Conservation (phyloP, 2,888 invertebrate species). For the Cryptops parisi region DNA sequence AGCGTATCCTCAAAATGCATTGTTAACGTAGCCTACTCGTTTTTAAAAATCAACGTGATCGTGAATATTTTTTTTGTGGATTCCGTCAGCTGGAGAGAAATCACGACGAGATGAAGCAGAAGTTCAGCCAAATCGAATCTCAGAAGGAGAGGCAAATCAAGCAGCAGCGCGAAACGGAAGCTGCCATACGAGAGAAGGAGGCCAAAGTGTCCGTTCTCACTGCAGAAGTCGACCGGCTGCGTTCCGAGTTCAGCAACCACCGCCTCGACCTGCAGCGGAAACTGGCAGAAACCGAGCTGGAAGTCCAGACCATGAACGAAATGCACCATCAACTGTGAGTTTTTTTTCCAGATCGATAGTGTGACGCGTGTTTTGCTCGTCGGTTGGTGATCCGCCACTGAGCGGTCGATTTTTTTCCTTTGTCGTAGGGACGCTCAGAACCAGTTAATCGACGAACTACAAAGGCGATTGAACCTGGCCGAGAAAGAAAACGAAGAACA, state of each 20-base stretch:
- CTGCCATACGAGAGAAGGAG: slow-evolving; percentile 18
- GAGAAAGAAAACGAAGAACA: slow-evolving; percentile 15
- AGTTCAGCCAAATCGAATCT: slow-evolving; percentile 15
- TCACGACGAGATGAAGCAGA: slow-evolving; percentile 22
- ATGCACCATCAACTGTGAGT: slow-evolving; percentile 20
- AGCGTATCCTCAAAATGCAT: too few relatives aligned
- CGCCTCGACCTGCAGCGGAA: slow-evolving; percentile 20
- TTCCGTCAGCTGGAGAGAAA: slow-evolving; percentile 20
- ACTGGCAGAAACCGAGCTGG: slow-evolving; percentile 20
- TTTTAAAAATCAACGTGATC: too few relatives aligned
- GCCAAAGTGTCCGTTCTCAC: slow-evolving; percentile 19
- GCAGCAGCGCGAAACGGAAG: slow-evolving; percentile 12
- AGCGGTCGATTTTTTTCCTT: too few relatives aligned
- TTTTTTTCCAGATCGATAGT: too few relatives aligned
- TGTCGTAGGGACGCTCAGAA: slow-evolving; percentile 13
- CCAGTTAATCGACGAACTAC: slow-evolving; percentile 14
- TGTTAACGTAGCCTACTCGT: too few relatives aligned
- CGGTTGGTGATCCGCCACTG: background rate
- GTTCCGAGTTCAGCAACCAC: slow-evolving; percentile 20
- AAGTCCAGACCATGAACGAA: slow-evolving; percentile 19
- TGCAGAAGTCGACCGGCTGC: slow-evolving; percentile 20
- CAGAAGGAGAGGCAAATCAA: slow-evolving; percentile 8
- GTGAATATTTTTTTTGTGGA: too few relatives aligned
- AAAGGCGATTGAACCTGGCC: background rate
- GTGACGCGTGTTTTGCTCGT: background rate